Percentiles rank a stretch among this genome's conserved stretches.
These are phyloP conservation scores for Geococcyx californianus DNA, from an alignment of 2,113 vertebrate species.

Conservation along the genomic window DNA sequence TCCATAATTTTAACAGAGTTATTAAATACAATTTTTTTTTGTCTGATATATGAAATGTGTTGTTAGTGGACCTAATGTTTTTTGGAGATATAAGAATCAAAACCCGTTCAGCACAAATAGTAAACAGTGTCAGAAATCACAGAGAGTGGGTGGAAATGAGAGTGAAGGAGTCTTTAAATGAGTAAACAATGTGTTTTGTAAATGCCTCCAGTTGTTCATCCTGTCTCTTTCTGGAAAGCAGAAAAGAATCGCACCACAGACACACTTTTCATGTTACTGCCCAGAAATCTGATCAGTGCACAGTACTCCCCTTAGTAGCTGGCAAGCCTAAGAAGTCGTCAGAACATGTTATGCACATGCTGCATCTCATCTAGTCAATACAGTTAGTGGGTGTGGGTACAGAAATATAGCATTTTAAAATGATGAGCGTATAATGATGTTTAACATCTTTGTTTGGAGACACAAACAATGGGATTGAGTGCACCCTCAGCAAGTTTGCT, in stretches of 20 bases:
- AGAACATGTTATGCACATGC: too few relatives aligned
- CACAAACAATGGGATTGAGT: too few relatives aligned
- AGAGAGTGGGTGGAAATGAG: neutral
- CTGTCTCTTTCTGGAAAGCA: neutral
- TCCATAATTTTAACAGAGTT: neutral
- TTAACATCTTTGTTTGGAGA: too few relatives aligned
- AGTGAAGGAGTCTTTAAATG: neutral
- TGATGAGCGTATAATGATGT: neutral
- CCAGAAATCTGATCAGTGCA: neutral
- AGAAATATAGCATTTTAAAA: neutral
- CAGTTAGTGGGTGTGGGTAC: fast-evolving
- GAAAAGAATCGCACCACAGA: neutral
- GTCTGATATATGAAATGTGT: neutral
- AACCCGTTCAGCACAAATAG: neutral
- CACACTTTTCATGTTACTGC: neutral
- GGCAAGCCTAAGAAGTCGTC: neutral
- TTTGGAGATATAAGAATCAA: neutral
- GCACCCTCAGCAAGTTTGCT: too few relatives aligned
- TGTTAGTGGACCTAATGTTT: neutral
- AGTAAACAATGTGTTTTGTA: neutral
- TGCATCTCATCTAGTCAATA: neutral
- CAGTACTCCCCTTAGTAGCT: neutral
- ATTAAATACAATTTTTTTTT: neutral
- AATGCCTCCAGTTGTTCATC: neutral
- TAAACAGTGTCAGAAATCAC: neutral